Evolutionary conservation across 1,140 invertebrate species (phyloP), one percentile per base, ranked within the genome.

Genomic region (Pseudomyrmex concolor): DNA sequence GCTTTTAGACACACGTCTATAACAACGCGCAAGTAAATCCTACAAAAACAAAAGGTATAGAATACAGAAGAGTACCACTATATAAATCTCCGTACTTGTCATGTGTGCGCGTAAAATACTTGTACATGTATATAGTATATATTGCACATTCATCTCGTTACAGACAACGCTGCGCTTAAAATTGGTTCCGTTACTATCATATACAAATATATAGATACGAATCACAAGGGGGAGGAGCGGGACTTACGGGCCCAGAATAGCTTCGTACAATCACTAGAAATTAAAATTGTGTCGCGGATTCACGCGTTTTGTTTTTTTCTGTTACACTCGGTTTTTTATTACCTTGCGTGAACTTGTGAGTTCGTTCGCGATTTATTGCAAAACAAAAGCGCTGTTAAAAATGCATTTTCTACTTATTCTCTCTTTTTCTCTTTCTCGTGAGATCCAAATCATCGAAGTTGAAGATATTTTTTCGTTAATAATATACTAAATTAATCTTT

Each of bases 91-190:
- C 70, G 63, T 67, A 66, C 55, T 57, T 25, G 43, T 63, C 66
- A 63, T 25, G 43, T 84, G 34, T 34, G 22, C 66, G 25, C n/a
- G 8, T 17, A 17, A 17, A 34, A 34, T 5, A 34, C 34, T 34
- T 2, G 19, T 25, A 19, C 19, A 19, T 22, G 57, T 22, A 22
- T 12, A 17, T 17, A 4, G 25, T 55, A 22, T 76, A 63, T 80
- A 80, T 80, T 80, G 76, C 76, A 80, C 76, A 80, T 80, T 80
- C 54, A 48, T 70, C 48, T 50, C 54, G n/a, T 80, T 48, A 59
- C n/a, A 60, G 76, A 59, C 43, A 70, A 57, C 48, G 76, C 51
- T 68, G 51, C 34, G 34, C 62, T 77, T 68, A 22, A n/a, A 64
- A 48, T 78, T 34, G 50, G 34, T 78, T 54, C 17, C 63, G 9